Base-by-base conservation (phyloP, 2,888 invertebrate genomes). In the Drosophila hawaiiensis region DNA sequence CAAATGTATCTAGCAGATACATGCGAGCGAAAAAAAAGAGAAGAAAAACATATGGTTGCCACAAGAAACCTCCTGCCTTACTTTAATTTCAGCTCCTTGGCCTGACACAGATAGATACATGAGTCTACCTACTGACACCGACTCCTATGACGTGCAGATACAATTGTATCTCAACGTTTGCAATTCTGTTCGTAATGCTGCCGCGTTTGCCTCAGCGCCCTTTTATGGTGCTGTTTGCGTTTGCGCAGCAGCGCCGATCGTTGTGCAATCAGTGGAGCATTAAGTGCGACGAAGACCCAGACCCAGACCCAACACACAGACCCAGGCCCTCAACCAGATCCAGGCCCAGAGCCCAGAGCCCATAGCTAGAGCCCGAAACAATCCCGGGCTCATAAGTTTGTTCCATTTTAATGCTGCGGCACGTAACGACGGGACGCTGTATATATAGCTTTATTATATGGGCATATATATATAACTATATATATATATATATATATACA, bases 31-130 rank as follows among this genome's bases (percentile, higher is more conserved):
- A 55, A 60, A 56, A 71, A 56, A 69, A 12, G 6, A 19, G 1
- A 52, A 35, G 10, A 74, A 43, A 62, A 59, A 75, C 89, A 86
- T 89, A 89, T 80, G 89, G 70, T 75, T 78, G 82, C 87, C 72
- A 84, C 92, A 91, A 92, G 90, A 92, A 92, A 92, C 92, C 93
- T 92, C 92, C 93, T 92, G 92, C 93, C 92, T 92, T 93, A 92
- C 92, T 92, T 92, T 84, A 89, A 88, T 91, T 92, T 88, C 83
- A 84, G 81, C 91, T 92, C 91, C 92, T 91, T 91, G 64, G 56
- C 71, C 83, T 90, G 88, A 88, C 88, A 89, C 89, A 88, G 87
- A 87, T 89, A 88, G 76, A 84, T 87, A 78, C 69, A 73, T 68
- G 75, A 69, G 73, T 79, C 83, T 83, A 83, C 90, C 88, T 80